Percentiles rank a stretch among this genome's conserved stretches.
Conservation (phyloP, 2,113 vertebrate species). For the Lethenteron camtschaticum region DNA sequence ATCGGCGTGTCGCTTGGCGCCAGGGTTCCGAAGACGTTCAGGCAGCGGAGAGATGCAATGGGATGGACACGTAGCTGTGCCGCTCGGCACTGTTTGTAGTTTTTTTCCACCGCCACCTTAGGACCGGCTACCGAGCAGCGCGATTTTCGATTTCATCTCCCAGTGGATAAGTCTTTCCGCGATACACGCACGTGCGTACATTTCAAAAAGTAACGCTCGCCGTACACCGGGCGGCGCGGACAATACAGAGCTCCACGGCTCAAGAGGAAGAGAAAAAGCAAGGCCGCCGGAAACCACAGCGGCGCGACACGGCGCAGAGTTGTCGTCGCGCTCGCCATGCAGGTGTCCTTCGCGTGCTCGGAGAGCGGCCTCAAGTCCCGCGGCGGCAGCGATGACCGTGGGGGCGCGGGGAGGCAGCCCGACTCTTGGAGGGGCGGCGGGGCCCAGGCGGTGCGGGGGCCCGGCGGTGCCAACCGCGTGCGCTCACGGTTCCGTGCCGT, state of each 20-base stretch:
- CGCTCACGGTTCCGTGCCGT: slow-evolving; percentile 55
- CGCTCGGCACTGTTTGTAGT: too few species aligned
- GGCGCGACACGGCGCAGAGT: neutral
- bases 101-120: too few species aligned
- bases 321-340: slow-evolving; percentile 29
- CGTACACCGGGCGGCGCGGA: too few species aligned
- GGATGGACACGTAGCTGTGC: too few species aligned
- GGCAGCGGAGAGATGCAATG: too few species aligned
- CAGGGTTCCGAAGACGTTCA: too few species aligned
- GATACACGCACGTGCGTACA: too few species aligned
- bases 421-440: neutral
- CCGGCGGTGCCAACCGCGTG: neutral
- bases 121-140: too few species aligned
- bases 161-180: too few species aligned
- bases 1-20: too few species aligned
- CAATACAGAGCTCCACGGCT: neutral
- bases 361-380: slow-evolving; percentile 67
- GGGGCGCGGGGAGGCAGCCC: slow-evolving; percentile 1
- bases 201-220: too few species aligned
- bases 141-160: too few species aligned
- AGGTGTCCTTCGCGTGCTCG: slow-evolving; percentile 80
- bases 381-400: slow-evolving; percentile 19
- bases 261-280: neutral
- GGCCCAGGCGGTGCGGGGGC: neutral
- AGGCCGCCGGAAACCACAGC: neutral